Evolutionary conservation across 64 coral and sea anemone species (phyloP), one percentile per base, ranked within the genome.

Genomic region (Catalaphyllia jardinei): DNA sequence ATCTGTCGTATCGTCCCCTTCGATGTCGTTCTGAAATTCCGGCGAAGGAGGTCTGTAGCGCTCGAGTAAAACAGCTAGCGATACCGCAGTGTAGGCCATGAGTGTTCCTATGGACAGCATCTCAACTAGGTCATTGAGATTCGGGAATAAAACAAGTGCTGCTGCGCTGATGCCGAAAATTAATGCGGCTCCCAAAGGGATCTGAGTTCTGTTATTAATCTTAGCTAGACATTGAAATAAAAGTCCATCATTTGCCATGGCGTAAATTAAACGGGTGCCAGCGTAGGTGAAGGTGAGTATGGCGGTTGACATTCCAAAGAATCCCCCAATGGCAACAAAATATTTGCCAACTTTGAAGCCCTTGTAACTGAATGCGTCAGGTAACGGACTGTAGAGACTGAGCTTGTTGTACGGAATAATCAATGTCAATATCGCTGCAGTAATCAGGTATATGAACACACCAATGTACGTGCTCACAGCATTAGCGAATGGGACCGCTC

Each of bases 21-120:
- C 18, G 20, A 2, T 46, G 4, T 71, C 20, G 4, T 0, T 28
- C 1, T 49, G 33, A 69, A 85, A 82, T 24, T 90, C 77, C 4
- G 46, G 67, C 65, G 10, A 14, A 10, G 65, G 42, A 3, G 95
- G 92, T 35, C 81, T 86, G 59, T 97, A 88, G 3, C 95, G 83
- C 13, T 93, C 83, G 11, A 97, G 39, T 30, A 97, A 61, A 24
- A 97, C 95, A 54, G 88, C 87, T 19, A 94, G 57, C 9, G 95
- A 83, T 1, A 93, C 89, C 10, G 87, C 87, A 2, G 92, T 97
- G 77, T 97, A 97, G 2, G 95, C 95, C 0, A 86, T 77, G 0
- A 97, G 76, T 8, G 95, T 97, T 29, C 95, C 95, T n/a, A 97
- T 91, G 8, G 95, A 97, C n/a, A 97, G 62, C 91, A 97, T 93